Conservation (phyloP, 2,113 vertebrate species). For the Ochotona princeps region DNA sequence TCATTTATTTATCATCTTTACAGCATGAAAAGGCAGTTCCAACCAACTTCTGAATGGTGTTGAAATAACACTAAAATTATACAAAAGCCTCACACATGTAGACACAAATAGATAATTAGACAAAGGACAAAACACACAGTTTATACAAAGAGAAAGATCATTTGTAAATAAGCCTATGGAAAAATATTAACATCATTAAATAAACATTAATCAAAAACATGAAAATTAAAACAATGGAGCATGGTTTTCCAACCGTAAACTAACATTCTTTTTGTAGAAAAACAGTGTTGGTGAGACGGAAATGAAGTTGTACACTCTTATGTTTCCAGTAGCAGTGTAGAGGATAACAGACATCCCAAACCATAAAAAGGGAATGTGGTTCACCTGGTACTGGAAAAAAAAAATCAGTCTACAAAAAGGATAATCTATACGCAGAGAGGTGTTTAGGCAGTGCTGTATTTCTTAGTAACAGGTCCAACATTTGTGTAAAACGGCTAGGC, state of each 20-base stretch:
- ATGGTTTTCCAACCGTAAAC: background rate
- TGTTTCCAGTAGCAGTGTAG: background rate
- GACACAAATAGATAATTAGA: constrained; percentile 22
- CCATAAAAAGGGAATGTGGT: background rate
- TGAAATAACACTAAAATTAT: constrained; percentile 22
- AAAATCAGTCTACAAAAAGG: background rate
- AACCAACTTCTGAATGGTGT: constrained; percentile 42
- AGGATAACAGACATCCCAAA: background rate
- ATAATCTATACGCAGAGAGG: background rate
- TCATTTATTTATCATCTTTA: constrained; percentile 34
- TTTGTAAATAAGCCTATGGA: constrained; percentile 28
- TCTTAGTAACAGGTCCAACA: background rate
- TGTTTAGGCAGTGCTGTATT: background rate
- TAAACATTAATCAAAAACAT: constrained; percentile 5
- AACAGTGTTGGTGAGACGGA: background rate
- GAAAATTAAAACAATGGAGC: background rate
- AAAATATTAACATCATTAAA: background rate
- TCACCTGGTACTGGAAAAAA: background rate
- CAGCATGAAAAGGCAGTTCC: background rate
- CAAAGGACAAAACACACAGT: constrained; percentile 50
- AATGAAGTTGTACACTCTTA: background rate
- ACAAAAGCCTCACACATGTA: background rate
- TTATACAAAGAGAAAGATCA: constrained; percentile 39
- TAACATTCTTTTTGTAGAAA: constrained; percentile 32
- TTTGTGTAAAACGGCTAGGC: background rate